Percentiles rank a stretch among this genome's conserved stretches.
Evolutionary conservation across 2,888 invertebrate genomes (phyloP).

Genomic region (Autographa gamma): DNA sequence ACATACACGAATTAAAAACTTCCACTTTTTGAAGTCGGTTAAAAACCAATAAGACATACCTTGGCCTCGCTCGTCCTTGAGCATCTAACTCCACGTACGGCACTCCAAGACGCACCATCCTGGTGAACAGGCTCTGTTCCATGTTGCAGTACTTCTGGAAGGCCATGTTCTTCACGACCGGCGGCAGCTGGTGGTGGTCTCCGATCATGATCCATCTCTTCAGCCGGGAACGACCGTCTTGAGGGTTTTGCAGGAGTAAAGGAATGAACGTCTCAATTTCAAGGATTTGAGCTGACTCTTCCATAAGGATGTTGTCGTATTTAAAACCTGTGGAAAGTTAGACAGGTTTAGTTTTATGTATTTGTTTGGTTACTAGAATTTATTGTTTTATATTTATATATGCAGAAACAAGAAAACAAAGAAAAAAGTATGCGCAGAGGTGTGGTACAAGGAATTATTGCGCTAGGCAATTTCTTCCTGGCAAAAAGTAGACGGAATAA

Average conservation of each 20-base stretch:
- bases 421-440: too few species aligned
- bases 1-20: too few species aligned
- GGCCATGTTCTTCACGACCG: conserved; percentile 99
- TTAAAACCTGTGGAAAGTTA: conserved; percentile 92
- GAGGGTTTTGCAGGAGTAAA: conserved; percentile 98
- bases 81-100: conserved; percentile 99
- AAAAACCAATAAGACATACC: conserved; percentile 77
- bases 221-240: conserved; percentile 97
- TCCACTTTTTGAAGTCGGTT: too few species aligned
- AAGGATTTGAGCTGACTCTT: conserved; percentile 99
- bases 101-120: conserved; percentile 98
- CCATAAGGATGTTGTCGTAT: conserved; percentile 99
- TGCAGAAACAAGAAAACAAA: too few species aligned
- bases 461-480: too few species aligned
- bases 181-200: conserved; percentile 99
- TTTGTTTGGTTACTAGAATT: too few species aligned
- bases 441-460: too few species aligned
- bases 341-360: too few species aligned
- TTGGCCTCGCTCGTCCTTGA: conserved; percentile 97
- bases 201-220: conserved; percentile 99
- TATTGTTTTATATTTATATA: too few species aligned
- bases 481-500: too few species aligned
- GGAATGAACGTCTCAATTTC: conserved; percentile 99
- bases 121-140: conserved; percentile 99
- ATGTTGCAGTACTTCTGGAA: conserved; percentile 99